Percentiles rank a stretch among this genome's conserved stretches.
These are phyloP conservation scores for Odocoileus virginianus DNA, from an alignment of 2,113 vertebrate species.

Conservation along the genomic window DNA sequence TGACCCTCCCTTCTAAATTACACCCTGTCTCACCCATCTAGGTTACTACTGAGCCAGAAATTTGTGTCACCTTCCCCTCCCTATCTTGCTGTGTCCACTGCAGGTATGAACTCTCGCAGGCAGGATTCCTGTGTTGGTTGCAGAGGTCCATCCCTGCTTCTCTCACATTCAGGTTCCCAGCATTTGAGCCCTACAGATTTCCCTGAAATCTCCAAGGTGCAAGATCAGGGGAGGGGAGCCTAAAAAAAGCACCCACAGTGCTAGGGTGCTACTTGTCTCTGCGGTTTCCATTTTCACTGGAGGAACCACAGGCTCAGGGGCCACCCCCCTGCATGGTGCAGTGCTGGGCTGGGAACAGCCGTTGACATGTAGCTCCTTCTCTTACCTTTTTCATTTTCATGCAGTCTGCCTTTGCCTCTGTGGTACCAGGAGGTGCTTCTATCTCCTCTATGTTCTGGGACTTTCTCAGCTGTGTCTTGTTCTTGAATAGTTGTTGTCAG, in stretches of 20 bases:
- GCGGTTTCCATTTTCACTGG: neutral
- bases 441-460: neutral
- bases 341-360: neutral
- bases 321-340: neutral
- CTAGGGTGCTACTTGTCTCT: neutral
- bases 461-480: neutral
- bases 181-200: neutral
- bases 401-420: neutral
- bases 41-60: neutral
- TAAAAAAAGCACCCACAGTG: neutral
- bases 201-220: neutral
- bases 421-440: neutral
- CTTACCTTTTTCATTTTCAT: neutral
- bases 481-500: neutral
- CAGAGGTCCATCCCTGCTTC: neutral
- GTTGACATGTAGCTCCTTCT: accelerated
- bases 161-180: neutral
- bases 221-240: neutral
- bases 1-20: neutral
- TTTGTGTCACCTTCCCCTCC: neutral
- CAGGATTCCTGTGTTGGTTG: neutral
- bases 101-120: neutral
- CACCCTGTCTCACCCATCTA: neutral
- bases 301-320: neutral
- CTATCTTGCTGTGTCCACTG: neutral